Evolutionary conservation across 2,797 vertebrate genomes (phyloP).

Genomic region (Crocodylus rhombifer): DNA sequence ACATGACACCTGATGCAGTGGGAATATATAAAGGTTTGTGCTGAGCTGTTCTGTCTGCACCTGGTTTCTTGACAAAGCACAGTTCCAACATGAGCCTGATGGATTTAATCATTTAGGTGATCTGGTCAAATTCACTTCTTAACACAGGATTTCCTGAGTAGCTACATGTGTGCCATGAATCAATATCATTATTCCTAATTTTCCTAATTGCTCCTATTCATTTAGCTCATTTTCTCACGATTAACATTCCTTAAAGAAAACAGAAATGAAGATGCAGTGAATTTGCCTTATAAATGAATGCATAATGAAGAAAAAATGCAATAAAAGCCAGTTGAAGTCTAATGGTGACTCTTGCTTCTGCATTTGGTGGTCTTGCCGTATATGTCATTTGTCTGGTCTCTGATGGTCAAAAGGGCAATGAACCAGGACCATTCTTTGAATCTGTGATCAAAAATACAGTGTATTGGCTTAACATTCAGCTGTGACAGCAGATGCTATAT

Average conservation of each 20-base stretch:
- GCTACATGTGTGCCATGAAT: background rate
- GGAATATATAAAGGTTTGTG: background rate
- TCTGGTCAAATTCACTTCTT: conserved; percentile 1
- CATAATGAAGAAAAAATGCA: conserved; percentile 37
- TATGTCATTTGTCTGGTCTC: background rate
- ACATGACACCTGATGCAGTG: background rate
- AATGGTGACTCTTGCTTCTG: accelerated
- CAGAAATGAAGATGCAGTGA: conserved; percentile 18
- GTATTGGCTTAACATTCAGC: background rate
- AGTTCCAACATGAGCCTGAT: background rate
- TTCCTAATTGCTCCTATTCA: conserved; percentile 37
- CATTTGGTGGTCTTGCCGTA: background rate
- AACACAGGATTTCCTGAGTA: conserved; percentile 21
- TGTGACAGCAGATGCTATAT: background rate
- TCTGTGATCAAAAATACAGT: background rate
- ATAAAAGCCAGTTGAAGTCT: conserved; percentile 18
- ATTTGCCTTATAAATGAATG: conserved; percentile 22
- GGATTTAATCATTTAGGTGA: conserved; percentile 36
- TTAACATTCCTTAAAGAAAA: conserved; percentile 38
- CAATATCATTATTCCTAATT: conserved; percentile 30
- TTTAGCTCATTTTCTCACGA: conserved; percentile 27
- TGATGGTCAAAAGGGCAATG: background rate
- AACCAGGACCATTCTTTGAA: background rate
- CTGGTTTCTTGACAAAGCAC: background rate
- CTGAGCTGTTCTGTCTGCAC: background rate